Base-by-base conservation (phyloP, 2,113 vertebrate species). In the Ictalurus punctatus region DNA sequence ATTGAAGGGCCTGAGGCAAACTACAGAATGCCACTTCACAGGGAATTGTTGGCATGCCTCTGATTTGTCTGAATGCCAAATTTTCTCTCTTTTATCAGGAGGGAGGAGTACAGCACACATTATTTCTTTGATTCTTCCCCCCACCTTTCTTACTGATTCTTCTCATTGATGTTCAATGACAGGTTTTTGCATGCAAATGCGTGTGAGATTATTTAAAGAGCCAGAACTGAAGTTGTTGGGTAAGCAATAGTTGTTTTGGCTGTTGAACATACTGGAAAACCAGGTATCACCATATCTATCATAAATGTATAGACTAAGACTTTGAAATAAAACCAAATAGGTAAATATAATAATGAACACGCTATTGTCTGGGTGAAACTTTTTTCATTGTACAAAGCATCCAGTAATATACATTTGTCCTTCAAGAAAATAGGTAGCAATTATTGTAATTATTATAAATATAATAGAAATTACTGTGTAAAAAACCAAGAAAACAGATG, bases 11-110 rank as follows among this genome's bases (percentile, higher is more conserved):
- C 95, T 87, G 89, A 89, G 94, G 95, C 93, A 40, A 83, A 90
- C 86, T 89, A 90, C 92, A 90, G 94, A 95, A 94, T 95, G 93
- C 94, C 95, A 95, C 92, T 94, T 91, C 87, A 89, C 91, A 87
- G 92, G 84, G 90, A 94, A 90, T 83, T 89, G 92, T 87, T 92
- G 88, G 54, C 92, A 92, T 92, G 92, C 88, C 84, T 92, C 86
- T 69, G 83, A 54, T 82, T 88, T 83, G 34, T 80, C 84, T 52
- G 88, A 71, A 78, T 88, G n/a, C 84, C 85, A 86, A 83, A 61
- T 86, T 83, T 79, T 76, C 23, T 86, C 83, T 89, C 52, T 89
- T 88, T 89, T 74, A 87, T 83, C 44, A 86, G 54, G n/a, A 82
- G 65, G 37, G 84, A 63, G 89, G 85, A 80, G 71, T 79, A 48